Evolutionary conservation across 2,113 vertebrate species (phyloP).

Genomic region (Synchiropus splendidus): DNA sequence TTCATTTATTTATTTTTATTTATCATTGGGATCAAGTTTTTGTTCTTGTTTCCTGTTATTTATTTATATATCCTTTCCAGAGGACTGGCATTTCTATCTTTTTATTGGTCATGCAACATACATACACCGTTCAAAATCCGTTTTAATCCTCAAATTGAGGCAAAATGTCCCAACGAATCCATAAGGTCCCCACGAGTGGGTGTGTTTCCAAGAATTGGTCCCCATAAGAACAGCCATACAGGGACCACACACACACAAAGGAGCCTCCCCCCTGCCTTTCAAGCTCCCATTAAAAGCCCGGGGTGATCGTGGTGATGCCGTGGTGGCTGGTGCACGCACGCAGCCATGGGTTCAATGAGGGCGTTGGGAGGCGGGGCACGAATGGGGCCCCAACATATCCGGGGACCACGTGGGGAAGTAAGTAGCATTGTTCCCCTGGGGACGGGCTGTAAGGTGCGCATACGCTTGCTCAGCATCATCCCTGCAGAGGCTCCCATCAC

Average conservation of each 20-base stretch:
- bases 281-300: conserved; percentile 13
- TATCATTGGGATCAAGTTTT: no score
- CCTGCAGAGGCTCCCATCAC: not conserved
- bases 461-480: conserved; percentile 8
- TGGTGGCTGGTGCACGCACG: conserved; percentile 22
- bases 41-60: no score
- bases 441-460: conserved; percentile 1
- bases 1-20: no score
- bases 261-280: not conserved
- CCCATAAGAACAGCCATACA: no score
- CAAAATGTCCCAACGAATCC: no score
- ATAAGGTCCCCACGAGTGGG: no score
- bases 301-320: conserved; percentile 29
- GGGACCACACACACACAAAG: not conserved
- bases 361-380: conserved; percentile 23
- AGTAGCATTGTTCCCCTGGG: conserved; percentile 7
- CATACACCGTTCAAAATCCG: no score
- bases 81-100: no score
- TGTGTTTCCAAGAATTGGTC: no score
- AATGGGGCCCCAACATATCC: conserved; percentile 11
- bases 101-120: no score
- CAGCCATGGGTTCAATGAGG: conserved; percentile 34
- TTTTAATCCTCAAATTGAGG: no score
- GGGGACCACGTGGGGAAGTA: conserved; percentile 10
- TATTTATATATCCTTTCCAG: no score